Evolutionary conservation across 2,113 vertebrate genomes (phyloP).

Genomic region (Chrysemys picta): DNA sequence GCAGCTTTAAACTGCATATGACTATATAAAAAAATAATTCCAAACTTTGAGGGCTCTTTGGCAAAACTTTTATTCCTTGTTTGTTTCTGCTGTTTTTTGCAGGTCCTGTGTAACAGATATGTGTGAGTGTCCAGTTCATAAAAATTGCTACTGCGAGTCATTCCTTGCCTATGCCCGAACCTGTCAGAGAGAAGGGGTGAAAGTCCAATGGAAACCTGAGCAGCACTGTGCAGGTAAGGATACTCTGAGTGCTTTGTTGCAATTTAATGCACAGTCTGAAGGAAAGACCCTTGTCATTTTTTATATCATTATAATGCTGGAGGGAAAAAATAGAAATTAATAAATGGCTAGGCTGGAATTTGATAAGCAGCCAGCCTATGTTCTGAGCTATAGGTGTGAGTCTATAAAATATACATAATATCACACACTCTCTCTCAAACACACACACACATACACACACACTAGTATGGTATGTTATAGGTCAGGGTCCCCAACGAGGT

Average conservation of each 20-base stretch:
- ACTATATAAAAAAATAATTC: neutral
- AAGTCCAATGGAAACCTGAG: conserved; percentile 89
- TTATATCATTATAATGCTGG: neutral
- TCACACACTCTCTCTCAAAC: too few relatives aligned
- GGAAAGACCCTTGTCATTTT: neutral
- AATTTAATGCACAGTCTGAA: neutral
- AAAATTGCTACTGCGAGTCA: conserved; percentile 98
- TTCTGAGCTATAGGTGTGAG: neutral
- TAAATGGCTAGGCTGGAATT: neutral
- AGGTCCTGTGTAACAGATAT: conserved; percentile 99
- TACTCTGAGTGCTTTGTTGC: neutral
- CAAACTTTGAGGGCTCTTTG: accelerated
- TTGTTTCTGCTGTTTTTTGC: conserved; percentile 34
- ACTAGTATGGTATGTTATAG: neutral
- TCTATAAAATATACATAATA: neutral
- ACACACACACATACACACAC: too few relatives aligned
- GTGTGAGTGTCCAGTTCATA: conserved; percentile 97
- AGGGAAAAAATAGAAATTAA: neutral
- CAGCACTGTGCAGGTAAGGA: conserved; percentile 90
- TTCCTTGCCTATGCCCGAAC: conserved; percentile 94
- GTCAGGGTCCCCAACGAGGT: too few relatives aligned
- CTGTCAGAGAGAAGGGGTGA: conserved; percentile 91
- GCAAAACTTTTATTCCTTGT: neutral
- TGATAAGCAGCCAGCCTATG: neutral
- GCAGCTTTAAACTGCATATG: neutral